Evolutionary conservation across 2,888 invertebrate species (phyloP).

Genomic region (Ariolimax columbianus): DNA sequence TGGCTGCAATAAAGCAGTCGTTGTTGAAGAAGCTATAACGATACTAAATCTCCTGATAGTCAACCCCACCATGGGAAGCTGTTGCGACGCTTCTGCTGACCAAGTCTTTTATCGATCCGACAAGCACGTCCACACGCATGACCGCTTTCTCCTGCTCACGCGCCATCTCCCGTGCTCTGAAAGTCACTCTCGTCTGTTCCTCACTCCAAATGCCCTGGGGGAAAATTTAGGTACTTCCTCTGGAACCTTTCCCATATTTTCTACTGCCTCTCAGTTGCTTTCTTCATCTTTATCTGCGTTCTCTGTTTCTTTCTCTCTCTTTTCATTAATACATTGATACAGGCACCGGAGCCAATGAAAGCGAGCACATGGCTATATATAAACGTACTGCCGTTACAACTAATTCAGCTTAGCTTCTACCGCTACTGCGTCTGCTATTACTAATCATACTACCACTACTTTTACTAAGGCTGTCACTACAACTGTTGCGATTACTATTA

Average conservation of each 20-base stretch:
- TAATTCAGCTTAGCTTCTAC: no score
- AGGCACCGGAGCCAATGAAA: no score
- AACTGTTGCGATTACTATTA: not conserved
- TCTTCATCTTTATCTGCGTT: no score
- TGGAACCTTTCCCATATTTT: not conserved
- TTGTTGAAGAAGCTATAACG: not conserved
- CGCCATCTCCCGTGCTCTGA: constrained; percentile 39
- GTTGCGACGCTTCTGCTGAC: not conserved
- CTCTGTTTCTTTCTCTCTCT: no score
- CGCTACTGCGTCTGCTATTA: not conserved
- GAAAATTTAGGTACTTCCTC: not conserved
- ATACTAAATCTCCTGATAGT: not conserved
- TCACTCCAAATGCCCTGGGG: constrained; percentile 1
- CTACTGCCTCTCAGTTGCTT: no score
- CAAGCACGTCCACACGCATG: constrained; percentile 46
- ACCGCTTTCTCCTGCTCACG: constrained; percentile 37
- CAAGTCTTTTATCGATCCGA: constrained; percentile 28
- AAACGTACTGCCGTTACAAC: no score
- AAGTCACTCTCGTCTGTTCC: constrained; percentile 40
- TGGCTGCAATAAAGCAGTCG: not conserved
- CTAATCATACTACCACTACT: no score
- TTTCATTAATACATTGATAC: no score
- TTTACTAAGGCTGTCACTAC: no score
- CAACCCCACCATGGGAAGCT: not conserved
- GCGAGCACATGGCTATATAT: no score